Conservation (phyloP, 2,113 vertebrate genomes). For the Ellobius talpinus region DNA sequence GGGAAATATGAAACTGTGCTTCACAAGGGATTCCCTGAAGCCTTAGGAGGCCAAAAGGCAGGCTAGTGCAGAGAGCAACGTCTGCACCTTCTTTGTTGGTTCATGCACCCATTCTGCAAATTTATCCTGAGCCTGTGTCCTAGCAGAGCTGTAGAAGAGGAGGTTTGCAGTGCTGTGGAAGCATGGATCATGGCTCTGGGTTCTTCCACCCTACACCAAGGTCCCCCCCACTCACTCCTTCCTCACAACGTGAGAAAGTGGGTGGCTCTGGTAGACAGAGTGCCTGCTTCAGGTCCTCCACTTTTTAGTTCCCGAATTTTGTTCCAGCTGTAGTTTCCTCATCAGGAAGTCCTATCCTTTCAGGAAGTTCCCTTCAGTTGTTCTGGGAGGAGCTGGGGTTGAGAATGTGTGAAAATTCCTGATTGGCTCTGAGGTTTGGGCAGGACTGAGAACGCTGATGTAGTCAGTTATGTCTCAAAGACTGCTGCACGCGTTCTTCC, state of each 20-base stretch:
- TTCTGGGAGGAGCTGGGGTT: background rate
- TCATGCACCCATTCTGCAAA: background rate
- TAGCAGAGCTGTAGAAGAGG: no score
- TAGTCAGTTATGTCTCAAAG: background rate
- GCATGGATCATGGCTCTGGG: accelerated
- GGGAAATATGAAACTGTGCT: background rate
- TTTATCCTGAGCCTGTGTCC: background rate
- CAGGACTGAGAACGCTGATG: background rate
- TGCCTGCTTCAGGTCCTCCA: background rate
- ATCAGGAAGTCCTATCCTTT: no score
- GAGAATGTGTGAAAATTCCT: background rate
- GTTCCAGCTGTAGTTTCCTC: background rate
- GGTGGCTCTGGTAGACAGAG: background rate
- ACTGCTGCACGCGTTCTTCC: no score
- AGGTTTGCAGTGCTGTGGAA: no score
- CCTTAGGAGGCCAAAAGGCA: background rate
- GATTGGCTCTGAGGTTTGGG: background rate
- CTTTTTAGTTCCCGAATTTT: background rate
- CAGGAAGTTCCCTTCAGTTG: background rate
- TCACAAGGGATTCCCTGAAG: background rate
- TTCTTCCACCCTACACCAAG: background rate
- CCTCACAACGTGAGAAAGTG: no score
- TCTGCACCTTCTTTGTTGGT: background rate
- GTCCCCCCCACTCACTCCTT: no score
- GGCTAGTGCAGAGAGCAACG: background rate